Evolutionary conservation across 2,113 vertebrate species (phyloP).

Genomic region (Pontoporia blainvillei): DNA sequence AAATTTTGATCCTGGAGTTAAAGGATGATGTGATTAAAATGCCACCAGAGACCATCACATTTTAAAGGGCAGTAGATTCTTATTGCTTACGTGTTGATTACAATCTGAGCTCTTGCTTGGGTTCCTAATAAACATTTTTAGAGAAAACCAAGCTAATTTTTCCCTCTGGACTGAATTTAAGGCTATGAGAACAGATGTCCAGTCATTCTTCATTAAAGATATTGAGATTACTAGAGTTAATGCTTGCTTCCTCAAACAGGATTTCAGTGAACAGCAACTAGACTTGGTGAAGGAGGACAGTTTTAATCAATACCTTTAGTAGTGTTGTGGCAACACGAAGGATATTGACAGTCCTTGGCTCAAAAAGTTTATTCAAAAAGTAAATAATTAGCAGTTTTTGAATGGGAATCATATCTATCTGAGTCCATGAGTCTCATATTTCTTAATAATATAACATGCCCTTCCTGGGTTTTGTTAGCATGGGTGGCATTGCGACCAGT

Average conservation of each 20-base stretch:
- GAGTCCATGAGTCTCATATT: neutral
- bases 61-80: constrained; percentile 46
- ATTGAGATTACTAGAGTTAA: constrained; percentile 5
- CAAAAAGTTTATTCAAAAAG: neutral
- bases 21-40: constrained; percentile 39
- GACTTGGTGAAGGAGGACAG: neutral
- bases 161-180: neutral
- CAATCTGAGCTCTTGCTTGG: neutral
- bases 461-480: neutral
- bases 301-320: neutral
- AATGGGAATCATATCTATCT: neutral
- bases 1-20: constrained; percentile 12
- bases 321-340: neutral
- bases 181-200: neutral
- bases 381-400: neutral
- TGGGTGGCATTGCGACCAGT: neutral
- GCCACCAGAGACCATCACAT: neutral
- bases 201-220: constrained; percentile 30
- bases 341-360: neutral
- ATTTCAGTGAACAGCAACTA: neutral
- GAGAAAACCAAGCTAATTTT: constrained; percentile 30
- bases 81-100: constrained; percentile 1
- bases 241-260: constrained; percentile 5
- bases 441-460: neutral
- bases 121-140: constrained; percentile 37